phyloP scores from a whole-genome alignment of 2,888 invertebrate species.

The Pinctada fucata region DNA sequence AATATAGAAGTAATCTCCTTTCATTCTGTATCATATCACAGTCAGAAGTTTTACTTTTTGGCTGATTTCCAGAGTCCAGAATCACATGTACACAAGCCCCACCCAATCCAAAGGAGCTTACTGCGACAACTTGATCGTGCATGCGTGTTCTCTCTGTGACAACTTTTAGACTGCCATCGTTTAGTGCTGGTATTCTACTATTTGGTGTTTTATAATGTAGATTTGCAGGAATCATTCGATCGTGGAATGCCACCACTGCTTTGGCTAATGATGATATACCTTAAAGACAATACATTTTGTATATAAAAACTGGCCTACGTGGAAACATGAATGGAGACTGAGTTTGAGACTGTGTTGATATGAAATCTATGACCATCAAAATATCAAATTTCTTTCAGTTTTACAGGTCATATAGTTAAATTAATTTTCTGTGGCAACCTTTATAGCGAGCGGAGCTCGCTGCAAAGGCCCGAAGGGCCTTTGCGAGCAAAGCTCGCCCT shows the following conservation, averaged over 20 bases:
- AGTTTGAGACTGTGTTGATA: too few species aligned
- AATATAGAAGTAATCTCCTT: slow-evolving; percentile 86
- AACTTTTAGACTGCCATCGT: slow-evolving; percentile 86
- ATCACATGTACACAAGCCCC: slow-evolving; percentile 80
- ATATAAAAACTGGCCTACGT: too few species aligned
- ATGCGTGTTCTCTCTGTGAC: slow-evolving; percentile 89
- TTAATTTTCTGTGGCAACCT: too few species aligned
- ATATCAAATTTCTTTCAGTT: too few species aligned
- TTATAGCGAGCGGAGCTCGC: too few species aligned
- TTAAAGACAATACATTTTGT: slow-evolving; percentile 40
- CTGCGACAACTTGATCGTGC: slow-evolving; percentile 92
- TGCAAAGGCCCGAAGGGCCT: too few species aligned
- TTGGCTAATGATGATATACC: slow-evolving; percentile 94
- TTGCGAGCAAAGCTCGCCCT: too few species aligned
- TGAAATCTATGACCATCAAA: too few species aligned
- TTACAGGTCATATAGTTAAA: too few species aligned
- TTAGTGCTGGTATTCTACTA: slow-evolving; percentile 90
- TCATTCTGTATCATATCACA: slow-evolving; percentile 7
- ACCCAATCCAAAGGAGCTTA: slow-evolving; percentile 98
- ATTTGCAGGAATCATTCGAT: slow-evolving; percentile 91
- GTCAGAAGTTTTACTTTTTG: slow-evolving; percentile 73
- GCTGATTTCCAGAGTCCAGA: slow-evolving; percentile 77
- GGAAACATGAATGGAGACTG: too few species aligned
- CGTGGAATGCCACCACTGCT: slow-evolving; percentile 94
- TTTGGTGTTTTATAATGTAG: slow-evolving; percentile 92